A percentile compares a stretch with the other conserved stretches of the same genome.
phyloP scores from a whole-genome alignment of 2,797 vertebrate genomes.

The Rhinatrema bivittatum region DNA sequence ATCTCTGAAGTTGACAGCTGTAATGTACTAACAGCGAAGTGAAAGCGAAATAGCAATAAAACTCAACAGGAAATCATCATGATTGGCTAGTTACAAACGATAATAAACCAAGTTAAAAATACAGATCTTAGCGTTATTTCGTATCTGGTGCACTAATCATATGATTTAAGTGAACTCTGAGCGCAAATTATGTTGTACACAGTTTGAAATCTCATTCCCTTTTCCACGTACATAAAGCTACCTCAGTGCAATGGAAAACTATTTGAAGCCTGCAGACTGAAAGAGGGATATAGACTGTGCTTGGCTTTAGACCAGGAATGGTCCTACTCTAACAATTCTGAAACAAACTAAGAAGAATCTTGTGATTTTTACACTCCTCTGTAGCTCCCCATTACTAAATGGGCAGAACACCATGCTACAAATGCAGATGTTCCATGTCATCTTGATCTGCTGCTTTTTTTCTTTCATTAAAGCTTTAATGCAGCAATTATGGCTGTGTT shows the following conservation, averaged over 20 bases:
- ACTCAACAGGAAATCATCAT: too few relatives aligned
- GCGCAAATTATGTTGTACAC: too few relatives aligned
- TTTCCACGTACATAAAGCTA: too few relatives aligned
- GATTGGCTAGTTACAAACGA: too few relatives aligned
- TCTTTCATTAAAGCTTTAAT: conserved; percentile 75
- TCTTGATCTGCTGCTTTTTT: conserved; percentile 58
- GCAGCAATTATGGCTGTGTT: conserved; percentile 68
- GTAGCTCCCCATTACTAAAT: conserved; percentile 65
- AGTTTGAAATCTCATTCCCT: conserved; percentile 14
- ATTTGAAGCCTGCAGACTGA: conserved; percentile 51
- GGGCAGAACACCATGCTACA: conserved; percentile 49
- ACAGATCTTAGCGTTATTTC: not conserved
- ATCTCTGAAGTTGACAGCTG: too few relatives aligned
- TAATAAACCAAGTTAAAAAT: conserved; percentile 17
- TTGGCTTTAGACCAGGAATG: conserved; percentile 53
- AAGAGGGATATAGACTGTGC: conserved; percentile 54
- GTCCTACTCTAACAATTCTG: conserved; percentile 56
- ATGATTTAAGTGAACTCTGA: too few relatives aligned
- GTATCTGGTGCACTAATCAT: conserved; percentile 11
- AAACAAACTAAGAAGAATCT: conserved; percentile 51
- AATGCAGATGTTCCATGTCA: conserved; percentile 59
- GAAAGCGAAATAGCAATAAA: not conserved
- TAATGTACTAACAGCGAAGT: too few relatives aligned
- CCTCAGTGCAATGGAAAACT: conserved; percentile 33
- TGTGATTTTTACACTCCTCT: conserved; percentile 63